These are phyloP conservation scores for Artibeus lituratus DNA, from an alignment of 2,797 vertebrate species.

Conservation along the genomic window DNA sequence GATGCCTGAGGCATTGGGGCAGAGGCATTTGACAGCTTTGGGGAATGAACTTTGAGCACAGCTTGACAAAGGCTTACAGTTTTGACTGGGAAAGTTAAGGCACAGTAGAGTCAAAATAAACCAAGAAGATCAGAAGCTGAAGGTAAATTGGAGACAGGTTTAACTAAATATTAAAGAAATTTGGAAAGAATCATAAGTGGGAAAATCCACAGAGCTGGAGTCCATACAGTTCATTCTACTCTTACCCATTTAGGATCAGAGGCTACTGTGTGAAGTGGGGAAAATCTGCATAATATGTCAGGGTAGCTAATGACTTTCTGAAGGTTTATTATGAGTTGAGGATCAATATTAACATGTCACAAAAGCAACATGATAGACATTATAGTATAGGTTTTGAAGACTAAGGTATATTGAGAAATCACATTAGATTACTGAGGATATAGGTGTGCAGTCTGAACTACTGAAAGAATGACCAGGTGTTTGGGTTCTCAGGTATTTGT, in stretches of 20 bases:
- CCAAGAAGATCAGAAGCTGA: neutral
- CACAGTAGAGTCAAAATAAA: neutral
- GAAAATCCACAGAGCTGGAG: neutral
- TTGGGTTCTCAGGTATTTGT: neutral
- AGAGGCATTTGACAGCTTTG: neutral
- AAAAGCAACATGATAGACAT: constrained; percentile 68
- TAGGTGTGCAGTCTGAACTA: neutral
- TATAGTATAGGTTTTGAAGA: constrained; percentile 59
- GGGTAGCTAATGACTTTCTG: constrained; percentile 52
- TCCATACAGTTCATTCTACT: constrained; percentile 63
- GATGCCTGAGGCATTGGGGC: neutral
- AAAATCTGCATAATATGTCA: constrained; percentile 24
- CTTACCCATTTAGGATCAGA: constrained; percentile 39
- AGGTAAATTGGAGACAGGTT: neutral
- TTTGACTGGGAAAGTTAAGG: constrained; percentile 1
- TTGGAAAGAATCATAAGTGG: neutral
- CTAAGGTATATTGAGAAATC: neutral
- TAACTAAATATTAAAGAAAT: neutral
- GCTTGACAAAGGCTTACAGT: neutral
- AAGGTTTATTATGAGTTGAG: constrained; percentile 70
- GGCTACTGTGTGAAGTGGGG: neutral
- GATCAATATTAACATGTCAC: constrained; percentile 66
- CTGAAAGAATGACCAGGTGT: neutral
- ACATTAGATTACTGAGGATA: neutral
- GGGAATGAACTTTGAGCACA: neutral